A percentile compares a stretch with the other conserved stretches of the same genome.
phyloP scores from a whole-genome alignment of 2,888 invertebrate species.

The Callosobruchus maculatus region DNA sequence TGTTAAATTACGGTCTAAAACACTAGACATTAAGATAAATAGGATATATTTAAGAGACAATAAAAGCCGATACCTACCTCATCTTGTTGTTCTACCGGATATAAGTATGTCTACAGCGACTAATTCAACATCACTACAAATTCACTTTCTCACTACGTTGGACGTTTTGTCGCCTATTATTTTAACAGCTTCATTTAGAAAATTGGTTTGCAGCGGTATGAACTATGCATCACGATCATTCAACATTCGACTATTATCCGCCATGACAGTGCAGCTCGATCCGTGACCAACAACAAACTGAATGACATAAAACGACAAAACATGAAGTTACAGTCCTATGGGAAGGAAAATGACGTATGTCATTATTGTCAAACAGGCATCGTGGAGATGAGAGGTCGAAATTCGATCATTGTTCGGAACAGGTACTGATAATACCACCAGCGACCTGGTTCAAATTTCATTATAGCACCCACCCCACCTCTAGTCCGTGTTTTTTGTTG shows the following conservation, averaged over 20 bases:
- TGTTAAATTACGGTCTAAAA: not conserved
- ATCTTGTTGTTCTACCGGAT: slow-evolving; percentile 35
- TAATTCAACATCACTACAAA: slow-evolving; percentile 30
- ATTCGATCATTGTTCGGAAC: no score
- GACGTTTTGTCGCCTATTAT: slow-evolving; percentile 16
- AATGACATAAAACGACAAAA: not conserved
- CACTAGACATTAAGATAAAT: not conserved
- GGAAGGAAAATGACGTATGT: no score
- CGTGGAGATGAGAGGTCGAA: no score
- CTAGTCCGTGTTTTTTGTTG: no score
- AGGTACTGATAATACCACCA: no score
- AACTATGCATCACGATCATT: not conserved
- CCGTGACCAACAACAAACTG: not conserved
- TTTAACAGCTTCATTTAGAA: slow-evolving; percentile 29
- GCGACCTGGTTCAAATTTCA: no score
- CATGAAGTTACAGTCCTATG: no score
- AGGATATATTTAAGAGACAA: slow-evolving; percentile 6
- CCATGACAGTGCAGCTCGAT: not conserved
- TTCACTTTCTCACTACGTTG: slow-evolving; percentile 17
- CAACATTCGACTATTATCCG: not conserved
- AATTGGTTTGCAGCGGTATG: slow-evolving; percentile 9
- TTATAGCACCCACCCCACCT: no score
- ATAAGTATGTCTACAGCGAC: slow-evolving; percentile 28
- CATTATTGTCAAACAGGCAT: no score
- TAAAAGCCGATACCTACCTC: slow-evolving; percentile 33